Evolutionary conservation across 2,797 vertebrate genomes (phyloP).

Genomic region (Tragopan temminckii): DNA sequence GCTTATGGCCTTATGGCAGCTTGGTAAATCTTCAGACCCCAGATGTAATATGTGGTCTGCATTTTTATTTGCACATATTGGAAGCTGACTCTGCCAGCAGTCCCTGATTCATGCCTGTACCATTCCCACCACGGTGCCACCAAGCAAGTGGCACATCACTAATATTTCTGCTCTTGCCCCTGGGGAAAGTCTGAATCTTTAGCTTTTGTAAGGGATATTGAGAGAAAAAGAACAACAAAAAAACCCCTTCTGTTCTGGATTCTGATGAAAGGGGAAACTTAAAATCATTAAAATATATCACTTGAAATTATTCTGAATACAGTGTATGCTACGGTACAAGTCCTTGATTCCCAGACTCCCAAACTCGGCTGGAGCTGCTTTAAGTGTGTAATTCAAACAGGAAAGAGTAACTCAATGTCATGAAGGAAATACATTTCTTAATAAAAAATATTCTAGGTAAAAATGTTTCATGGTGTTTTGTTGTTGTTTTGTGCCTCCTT

Average conservation of each 20-base stretch:
- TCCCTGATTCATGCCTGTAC: conserved; percentile 65
- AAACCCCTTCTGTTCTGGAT: neutral
- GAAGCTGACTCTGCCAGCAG: conserved; percentile 62
- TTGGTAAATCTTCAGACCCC: conserved; percentile 67
- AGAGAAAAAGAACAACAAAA: neutral
- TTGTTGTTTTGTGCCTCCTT: neutral
- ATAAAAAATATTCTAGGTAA: neutral
- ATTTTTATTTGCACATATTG: conserved; percentile 71
- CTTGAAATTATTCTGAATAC: neutral
- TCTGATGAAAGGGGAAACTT: neutral
- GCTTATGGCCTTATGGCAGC: conserved; percentile 69
- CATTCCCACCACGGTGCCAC: conserved; percentile 16
- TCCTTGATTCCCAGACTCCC: neutral
- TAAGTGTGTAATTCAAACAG: neutral
- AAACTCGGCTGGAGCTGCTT: neutral
- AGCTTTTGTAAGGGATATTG: neutral
- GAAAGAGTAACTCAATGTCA: neutral
- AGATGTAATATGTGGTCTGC: conserved; percentile 59
- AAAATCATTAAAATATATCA: conserved; percentile 3
- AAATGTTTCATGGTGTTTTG: neutral
- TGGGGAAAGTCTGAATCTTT: neutral
- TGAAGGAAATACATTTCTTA: neutral
- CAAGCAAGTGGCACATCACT: conserved; percentile 69
- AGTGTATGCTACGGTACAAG: neutral
- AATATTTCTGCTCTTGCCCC: conserved; percentile 49